Conservation (phyloP, 2,113 vertebrate species). For the Thinocorus orbignyianus region DNA sequence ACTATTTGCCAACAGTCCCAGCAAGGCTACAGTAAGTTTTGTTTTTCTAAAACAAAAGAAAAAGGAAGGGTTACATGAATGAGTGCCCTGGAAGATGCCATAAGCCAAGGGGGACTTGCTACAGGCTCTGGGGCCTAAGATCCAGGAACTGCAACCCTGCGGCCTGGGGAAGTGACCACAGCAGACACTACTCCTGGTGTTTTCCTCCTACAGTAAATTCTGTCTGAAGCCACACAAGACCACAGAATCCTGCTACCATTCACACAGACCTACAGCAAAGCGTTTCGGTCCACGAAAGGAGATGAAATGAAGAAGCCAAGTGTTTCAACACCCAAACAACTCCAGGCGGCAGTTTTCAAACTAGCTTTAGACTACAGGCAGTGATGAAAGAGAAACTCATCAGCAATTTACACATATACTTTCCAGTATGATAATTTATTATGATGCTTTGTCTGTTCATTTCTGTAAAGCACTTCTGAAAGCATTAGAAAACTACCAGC, state of each 20-base stretch:
- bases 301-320: neutral
- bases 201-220: neutral
- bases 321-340: neutral
- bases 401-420: neutral
- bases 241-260: neutral
- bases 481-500: neutral
- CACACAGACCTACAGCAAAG: neutral
- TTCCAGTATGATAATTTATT: neutral
- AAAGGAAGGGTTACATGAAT: neutral
- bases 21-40: neutral
- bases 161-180: accelerated
- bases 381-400: neutral
- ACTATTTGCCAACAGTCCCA: neutral
- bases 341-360: neutral
- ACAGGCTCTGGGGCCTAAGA: neutral
- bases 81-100: neutral
- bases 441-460: neutral
- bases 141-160: neutral
- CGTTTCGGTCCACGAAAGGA: neutral
- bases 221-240: neutral
- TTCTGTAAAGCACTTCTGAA: neutral
- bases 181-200: neutral
- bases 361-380: neutral
- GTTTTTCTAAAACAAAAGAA: neutral
- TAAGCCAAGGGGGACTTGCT: neutral